These are phyloP conservation scores for Molossus molossus DNA, from an alignment of 2,797 vertebrate genomes.

Conservation along the genomic window DNA sequence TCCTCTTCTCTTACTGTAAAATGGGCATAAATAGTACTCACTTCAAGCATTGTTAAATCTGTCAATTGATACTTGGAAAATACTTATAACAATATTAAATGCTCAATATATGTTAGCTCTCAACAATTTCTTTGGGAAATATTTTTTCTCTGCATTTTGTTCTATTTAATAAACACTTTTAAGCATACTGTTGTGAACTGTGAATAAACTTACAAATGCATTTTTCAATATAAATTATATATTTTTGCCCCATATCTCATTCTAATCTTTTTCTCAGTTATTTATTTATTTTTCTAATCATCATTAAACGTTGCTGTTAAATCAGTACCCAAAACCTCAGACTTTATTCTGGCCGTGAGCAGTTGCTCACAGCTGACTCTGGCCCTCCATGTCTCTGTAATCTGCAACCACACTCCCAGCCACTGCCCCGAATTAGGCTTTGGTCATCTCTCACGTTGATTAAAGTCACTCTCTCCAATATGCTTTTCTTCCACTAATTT, in stretches of 20 bases:
- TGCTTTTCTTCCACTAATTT: background rate
- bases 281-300: background rate
- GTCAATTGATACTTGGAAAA: background rate
- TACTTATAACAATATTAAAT: background rate
- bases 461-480: background rate
- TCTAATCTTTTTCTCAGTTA: background rate
- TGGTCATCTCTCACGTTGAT: slow-evolving; percentile 7
- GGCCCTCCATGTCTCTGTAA: background rate
- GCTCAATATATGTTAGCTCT: background rate
- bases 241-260: background rate
- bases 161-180: background rate
- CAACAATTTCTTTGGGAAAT: background rate
- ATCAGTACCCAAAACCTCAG: slow-evolving; percentile 36
- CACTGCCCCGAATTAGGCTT: background rate
- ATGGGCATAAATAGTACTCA: background rate
- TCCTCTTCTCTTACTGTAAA: background rate
- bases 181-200: background rate
- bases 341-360: background rate
- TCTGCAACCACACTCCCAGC: background rate
- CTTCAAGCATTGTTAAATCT: background rate
- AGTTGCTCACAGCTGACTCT: background rate
- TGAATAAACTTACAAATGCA: background rate
- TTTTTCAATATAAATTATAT: slow-evolving; percentile 18
- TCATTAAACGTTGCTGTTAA: background rate
- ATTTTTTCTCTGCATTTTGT: background rate